Conservation (phyloP, 2,113 vertebrate species). For the Lepus europaeus region DNA sequence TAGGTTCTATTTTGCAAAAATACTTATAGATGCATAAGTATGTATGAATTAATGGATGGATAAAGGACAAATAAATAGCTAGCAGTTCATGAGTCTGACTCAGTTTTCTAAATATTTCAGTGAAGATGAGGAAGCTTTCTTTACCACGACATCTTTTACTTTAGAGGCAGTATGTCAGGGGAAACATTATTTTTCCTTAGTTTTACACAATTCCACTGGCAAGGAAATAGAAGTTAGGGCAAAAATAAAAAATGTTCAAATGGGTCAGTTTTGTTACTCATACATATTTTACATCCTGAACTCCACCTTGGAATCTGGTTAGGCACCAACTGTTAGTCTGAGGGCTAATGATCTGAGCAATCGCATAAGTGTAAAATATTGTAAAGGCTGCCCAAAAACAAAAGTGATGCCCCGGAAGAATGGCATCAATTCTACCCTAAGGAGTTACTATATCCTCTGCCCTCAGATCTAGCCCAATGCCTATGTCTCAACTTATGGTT, state of each 20-base stretch:
- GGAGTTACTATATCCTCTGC: neutral
- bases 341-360: neutral
- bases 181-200: neutral
- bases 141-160: neutral
- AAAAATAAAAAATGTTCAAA: neutral
- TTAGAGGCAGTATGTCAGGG: neutral
- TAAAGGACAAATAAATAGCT: neutral
- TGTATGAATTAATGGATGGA: neutral
- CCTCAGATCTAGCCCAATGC: neutral
- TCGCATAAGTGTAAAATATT: neutral
- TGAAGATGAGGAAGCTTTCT: neutral
- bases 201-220: constrained; percentile 14
- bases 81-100: neutral
- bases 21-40: neutral
- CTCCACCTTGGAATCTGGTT: neutral
- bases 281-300: neutral
- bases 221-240: neutral
- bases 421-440: accelerated
- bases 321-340: neutral
- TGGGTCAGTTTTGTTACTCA: neutral
- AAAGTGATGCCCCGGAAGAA: neutral
- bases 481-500: constrained; percentile 40
- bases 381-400: neutral
- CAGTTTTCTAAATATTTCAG: constrained; percentile 2
- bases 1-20: neutral